These are phyloP conservation scores for Battus philenor DNA, from an alignment of 1,140 invertebrate species.

Conservation along the genomic window DNA sequence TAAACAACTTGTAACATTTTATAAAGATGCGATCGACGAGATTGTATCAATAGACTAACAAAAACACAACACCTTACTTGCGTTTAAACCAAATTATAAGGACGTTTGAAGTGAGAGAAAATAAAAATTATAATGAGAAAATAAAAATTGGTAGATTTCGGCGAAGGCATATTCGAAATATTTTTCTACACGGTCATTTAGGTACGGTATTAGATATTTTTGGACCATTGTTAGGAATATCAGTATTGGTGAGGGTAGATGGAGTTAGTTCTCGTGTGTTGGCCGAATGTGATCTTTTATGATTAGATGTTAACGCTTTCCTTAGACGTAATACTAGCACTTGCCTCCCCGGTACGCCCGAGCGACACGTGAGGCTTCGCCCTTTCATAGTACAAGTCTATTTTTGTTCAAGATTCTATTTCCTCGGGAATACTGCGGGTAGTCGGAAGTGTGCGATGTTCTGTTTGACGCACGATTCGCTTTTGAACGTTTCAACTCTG, in stretches of 20 bases:
- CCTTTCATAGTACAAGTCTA: too few species aligned
- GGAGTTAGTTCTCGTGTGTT: conserved; percentile 57
- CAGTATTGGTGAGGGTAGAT: conserved; percentile 56
- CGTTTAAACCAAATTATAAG: too few species aligned
- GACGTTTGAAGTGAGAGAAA: conserved; percentile 49
- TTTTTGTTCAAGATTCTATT: too few species aligned
- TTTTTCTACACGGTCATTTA: conserved; percentile 74
- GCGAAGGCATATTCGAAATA: conserved; percentile 66
- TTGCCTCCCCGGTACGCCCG: too few species aligned
- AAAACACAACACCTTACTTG: too few species aligned
- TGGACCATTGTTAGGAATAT: conserved; percentile 73
- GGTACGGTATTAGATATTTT: conserved; percentile 74
- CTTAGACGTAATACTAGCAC: conserved; percentile 32
- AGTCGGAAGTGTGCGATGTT: too few species aligned
- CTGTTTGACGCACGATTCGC: too few species aligned
- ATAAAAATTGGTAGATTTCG: conserved; percentile 53
- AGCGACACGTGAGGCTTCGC: too few species aligned
- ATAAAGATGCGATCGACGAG: conserved; percentile 38
- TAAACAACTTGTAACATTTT: too few species aligned
- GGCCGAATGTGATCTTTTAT: conserved; percentile 47
- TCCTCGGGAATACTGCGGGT: too few species aligned
- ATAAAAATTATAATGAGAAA: too few species aligned
- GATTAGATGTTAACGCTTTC: conserved; percentile 48
- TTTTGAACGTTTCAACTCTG: too few species aligned
- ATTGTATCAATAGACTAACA: conserved; percentile 60